Base-by-base conservation (phyloP, 2,888 invertebrate species). In the Gandaritis pyraliata region DNA sequence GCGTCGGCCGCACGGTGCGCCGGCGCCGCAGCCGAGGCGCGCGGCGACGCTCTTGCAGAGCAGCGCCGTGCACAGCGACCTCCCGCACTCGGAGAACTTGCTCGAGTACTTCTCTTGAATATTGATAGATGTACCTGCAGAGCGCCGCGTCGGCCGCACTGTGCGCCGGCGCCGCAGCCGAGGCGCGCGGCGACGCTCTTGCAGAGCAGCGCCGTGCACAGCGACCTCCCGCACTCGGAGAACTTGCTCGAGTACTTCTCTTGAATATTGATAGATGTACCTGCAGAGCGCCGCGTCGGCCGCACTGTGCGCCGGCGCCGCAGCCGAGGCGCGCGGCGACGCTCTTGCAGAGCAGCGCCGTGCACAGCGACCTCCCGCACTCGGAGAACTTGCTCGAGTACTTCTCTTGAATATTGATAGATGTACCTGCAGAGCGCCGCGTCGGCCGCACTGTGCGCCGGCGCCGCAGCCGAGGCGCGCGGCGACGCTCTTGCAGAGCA, bases 201-300 rank as follows among this genome's bases (percentile, higher is more conserved):
- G 80, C 95, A 95, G 80, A 99, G 93, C 80, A 99, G 93, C 93
- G 98, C 95, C 86, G 95, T 94, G 93, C 99, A 99, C 81, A 99
- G 93, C 62, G 95, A 94, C 85, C 97, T 96, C 69, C 97, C 98
- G 82, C 98, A 98, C 85, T 99, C 99, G 75, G 95, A 96, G 92
- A 99, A 99, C 93, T 99, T 99, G 76, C 94, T 93, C 57, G 98
- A 98, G 94, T 99, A 99, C 85, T 97, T 97, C 91, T 99, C 99
- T 73, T 95, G 95, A n/a, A n/a, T 23, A 23, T 1, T 23, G 4
- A 23, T 23, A 23, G 23, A 4, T 23, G 30, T 33, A 33, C 33
- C 33, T 33, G 43, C 11, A 43, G 18, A 69, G 55, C 73, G 74
- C 48, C 8, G 11, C 15, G n/a, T 13, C 47, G 6, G n/a, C 30